These are phyloP conservation scores for Onychostruthus taczanowskii DNA, from an alignment of 2,113 vertebrate genomes.

Conservation along the genomic window DNA sequence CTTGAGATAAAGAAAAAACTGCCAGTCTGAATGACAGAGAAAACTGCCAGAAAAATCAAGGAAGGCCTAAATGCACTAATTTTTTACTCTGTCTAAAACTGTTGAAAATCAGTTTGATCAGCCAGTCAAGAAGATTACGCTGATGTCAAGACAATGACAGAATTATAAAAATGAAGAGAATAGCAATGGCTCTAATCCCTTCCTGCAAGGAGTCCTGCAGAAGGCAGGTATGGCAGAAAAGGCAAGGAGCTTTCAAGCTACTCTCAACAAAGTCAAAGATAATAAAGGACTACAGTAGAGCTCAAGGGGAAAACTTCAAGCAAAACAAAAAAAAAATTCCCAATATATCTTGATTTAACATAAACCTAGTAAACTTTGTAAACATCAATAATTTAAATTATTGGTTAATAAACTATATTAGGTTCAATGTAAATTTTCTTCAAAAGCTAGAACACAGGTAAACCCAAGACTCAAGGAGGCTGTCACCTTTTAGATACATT, in stretches of 20 bases:
- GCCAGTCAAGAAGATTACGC: constrained; percentile 46
- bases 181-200: background rate
- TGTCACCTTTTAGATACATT: background rate
- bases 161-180: constrained; percentile 52
- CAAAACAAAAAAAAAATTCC: background rate
- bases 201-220: background rate
- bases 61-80: constrained; percentile 18
- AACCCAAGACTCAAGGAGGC: background rate
- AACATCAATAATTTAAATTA: background rate
- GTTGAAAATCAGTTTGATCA: constrained; percentile 56
- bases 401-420: background rate
- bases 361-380: background rate
- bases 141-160: constrained; percentile 38
- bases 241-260: background rate
- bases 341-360: background rate
- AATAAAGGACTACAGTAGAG: background rate
- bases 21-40: background rate
- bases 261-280: background rate
- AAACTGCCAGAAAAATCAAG: constrained; percentile 28
- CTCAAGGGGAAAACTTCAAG: background rate
- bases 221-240: background rate
- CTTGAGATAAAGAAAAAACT: background rate
- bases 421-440: background rate
- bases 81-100: constrained; percentile 49
- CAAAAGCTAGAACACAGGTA: background rate